These are phyloP conservation scores for Harlomillsia oculata DNA, from an alignment of 1,140 invertebrate species.

Conservation along the genomic window DNA sequence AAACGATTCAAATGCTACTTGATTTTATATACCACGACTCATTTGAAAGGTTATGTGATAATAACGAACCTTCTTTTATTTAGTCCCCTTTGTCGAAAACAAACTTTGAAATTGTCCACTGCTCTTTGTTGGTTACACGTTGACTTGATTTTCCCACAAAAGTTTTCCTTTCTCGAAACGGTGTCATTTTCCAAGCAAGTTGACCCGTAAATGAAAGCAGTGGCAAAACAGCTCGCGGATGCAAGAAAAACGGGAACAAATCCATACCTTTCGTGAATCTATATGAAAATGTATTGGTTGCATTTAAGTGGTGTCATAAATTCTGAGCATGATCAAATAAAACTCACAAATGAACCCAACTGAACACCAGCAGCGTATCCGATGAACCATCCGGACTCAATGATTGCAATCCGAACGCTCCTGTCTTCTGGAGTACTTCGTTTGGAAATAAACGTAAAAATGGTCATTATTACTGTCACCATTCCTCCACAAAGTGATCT, in stretches of 20 bases:
- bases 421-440: not conserved
- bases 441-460: conserved; percentile 1
- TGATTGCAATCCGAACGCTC: not conserved
- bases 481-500: not conserved
- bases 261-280: not conserved
- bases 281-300: not conserved
- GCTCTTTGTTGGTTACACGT: not conserved
- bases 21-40: not conserved
- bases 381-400: conserved; percentile 3
- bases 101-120: not conserved
- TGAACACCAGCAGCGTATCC: not conserved
- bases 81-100: not conserved
- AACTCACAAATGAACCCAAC: not conserved
- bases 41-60: not conserved
- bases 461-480: not conserved
- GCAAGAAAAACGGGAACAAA: not conserved
- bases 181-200: not conserved
- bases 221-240: not conserved
- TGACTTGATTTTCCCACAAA: not conserved
- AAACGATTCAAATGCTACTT: not conserved
- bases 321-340: not conserved
- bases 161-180: not conserved
- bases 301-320: not conserved
- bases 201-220: not conserved
- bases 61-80: not conserved